A percentile compares a stretch with the other conserved stretches of the same genome.
phyloP scores from a whole-genome alignment of 2,797 vertebrate genomes.

The Enteromius mattozi region DNA sequence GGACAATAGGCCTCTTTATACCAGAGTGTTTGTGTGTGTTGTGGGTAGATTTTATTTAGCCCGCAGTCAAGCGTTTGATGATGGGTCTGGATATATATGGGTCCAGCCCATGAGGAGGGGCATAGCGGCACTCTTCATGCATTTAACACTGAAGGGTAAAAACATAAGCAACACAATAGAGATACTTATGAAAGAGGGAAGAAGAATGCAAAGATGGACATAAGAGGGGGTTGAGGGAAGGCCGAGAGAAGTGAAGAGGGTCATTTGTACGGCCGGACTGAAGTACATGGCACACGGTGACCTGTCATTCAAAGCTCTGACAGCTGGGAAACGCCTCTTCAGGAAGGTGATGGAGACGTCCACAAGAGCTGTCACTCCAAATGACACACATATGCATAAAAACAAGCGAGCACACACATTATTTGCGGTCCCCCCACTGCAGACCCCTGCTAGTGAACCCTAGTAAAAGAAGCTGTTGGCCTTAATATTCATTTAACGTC shows the following conservation, averaged over 20 bases:
- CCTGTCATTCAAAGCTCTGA: conserved; percentile 54
- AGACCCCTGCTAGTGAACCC: conserved; percentile 18
- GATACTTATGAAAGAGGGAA: conserved; percentile 31
- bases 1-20: conserved; percentile 52
- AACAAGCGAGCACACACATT: conserved; percentile 15
- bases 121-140: conserved; percentile 7
- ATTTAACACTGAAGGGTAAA: conserved; percentile 43
- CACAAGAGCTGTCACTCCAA: conserved; percentile 60
- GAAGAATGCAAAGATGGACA: conserved; percentile 23
- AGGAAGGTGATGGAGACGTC: conserved; percentile 60
- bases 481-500: conserved; percentile 40
- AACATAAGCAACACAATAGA: conserved; percentile 22
- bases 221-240: conserved; percentile 15
- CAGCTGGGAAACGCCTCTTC: conserved; percentile 52
- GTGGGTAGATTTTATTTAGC: conserved; percentile 47
- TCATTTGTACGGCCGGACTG: conserved; percentile 39
- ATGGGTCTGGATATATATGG: conserved; percentile 31
- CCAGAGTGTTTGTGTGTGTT: conserved; percentile 25
- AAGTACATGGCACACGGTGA: conserved; percentile 55
- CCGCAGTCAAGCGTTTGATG: conserved; percentile 47
- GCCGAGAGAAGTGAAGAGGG: conserved; percentile 27
- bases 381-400: conserved; percentile 27
- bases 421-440: neutral
- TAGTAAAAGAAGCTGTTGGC: conserved; percentile 38
- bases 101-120: conserved; percentile 15